Evolutionary conservation across 2,888 invertebrate species (phyloP).

Genomic region (Teinopalpus imperialis): DNA sequence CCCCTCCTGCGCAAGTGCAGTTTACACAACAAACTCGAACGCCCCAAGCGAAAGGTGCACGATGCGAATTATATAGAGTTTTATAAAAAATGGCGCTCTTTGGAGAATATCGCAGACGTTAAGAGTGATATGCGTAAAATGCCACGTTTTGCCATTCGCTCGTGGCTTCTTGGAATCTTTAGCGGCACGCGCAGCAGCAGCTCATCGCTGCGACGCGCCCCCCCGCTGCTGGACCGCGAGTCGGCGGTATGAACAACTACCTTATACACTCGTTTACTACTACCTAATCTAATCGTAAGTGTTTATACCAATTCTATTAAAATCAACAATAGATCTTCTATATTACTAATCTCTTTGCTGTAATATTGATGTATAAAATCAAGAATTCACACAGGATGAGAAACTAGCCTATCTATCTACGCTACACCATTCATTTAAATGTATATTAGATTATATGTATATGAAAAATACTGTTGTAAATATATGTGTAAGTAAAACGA

Average conservation of each 20-base stretch:
- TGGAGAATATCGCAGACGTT: constrained; percentile 84
- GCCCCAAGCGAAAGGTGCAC: constrained; percentile 60
- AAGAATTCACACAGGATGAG: constrained; percentile 5
- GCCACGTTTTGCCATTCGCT: constrained; percentile 85
- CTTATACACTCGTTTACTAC: not conserved
- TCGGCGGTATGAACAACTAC: constrained; percentile 64
- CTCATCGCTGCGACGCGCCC: constrained; percentile 65
- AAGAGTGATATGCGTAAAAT: constrained; percentile 77
- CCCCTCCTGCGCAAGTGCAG: constrained; percentile 74
- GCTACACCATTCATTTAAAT: constrained; percentile 31
- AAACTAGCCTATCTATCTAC: constrained; percentile 4
- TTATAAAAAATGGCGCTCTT: constrained; percentile 89
- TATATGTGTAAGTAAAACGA: constrained; percentile 81
- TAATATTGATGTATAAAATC: constrained; percentile 1
- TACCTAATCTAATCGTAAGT: not conserved
- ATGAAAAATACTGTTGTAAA: constrained; percentile 74
- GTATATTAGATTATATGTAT: constrained; percentile 61
- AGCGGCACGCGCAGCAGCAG: constrained; percentile 86
- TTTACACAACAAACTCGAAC: constrained; percentile 60
- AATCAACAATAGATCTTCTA: constrained; percentile 11
- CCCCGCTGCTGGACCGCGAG: constrained; percentile 73
- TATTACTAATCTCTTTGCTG: constrained; percentile 2
- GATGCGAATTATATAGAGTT: constrained; percentile 73
- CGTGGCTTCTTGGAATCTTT: constrained; percentile 89
- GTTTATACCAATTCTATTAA: constrained; percentile 15